phyloP scores from a whole-genome alignment of 2,113 vertebrate genomes.

The Corythornis madagascariensis region DNA sequence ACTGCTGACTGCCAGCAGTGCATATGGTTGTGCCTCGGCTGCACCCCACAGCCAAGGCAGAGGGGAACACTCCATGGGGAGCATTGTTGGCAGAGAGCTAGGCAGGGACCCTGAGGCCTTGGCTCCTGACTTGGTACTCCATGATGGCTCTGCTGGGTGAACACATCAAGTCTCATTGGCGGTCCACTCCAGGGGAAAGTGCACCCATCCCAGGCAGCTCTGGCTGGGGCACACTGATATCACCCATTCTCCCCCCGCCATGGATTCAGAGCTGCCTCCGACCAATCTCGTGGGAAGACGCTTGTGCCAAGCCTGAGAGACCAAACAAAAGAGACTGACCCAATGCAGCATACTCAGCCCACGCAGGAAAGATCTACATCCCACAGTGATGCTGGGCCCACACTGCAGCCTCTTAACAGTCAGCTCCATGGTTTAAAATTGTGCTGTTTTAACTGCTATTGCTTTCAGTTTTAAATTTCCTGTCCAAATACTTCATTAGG shows the following conservation, averaged over 20 bases:
- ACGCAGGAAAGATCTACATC: accelerated
- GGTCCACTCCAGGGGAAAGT: neutral
- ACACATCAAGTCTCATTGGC: neutral
- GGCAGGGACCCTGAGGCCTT: neutral
- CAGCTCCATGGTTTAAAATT: neutral
- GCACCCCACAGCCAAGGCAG: neutral
- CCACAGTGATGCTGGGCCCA: no score
- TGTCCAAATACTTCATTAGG: neutral
- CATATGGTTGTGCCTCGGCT: accelerated
- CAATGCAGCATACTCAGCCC: neutral
- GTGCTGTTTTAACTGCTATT: neutral
- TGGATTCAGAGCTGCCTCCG: neutral
- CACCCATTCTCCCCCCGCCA: accelerated
- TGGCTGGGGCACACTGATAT: neutral
- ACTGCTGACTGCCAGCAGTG: neutral
- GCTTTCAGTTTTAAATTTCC: neutral
- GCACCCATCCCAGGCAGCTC: accelerated
- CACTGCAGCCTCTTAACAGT: neutral
- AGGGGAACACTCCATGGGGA: accelerated
- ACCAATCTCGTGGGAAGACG: neutral
- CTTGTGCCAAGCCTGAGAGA: neutral
- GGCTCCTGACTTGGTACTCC: neutral
- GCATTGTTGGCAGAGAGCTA: neutral
- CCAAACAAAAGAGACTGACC: neutral
- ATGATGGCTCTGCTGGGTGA: neutral